Percentiles rank a stretch among this genome's conserved stretches.
phyloP scores from a whole-genome alignment of 1,140 invertebrate species.

The Caenorhabditis tropicalis region DNA sequence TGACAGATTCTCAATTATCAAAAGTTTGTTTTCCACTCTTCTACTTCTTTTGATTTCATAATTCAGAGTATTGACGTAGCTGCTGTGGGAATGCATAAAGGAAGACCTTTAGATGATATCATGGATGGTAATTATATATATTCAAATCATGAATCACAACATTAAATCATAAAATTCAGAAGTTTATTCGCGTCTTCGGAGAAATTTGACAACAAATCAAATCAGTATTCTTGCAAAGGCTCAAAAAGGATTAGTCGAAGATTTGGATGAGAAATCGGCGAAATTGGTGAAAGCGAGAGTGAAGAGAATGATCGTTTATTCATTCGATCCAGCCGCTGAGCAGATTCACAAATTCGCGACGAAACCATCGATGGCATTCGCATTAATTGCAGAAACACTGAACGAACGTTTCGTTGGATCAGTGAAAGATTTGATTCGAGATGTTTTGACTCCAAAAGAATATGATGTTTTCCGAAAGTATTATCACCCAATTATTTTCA shows the following conservation, averaged over 20 bases:
- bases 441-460: constrained; percentile 24
- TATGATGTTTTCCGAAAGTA: constrained; percentile 7
- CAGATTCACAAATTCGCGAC: constrained; percentile 18
- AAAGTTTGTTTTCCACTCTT: not conserved
- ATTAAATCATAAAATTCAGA: not conserved
- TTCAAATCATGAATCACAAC: too few relatives aligned
- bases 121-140: constrained; percentile 1
- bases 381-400: constrained; percentile 10
- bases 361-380: constrained; percentile 7
- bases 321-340: constrained; percentile 24
- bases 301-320: constrained; percentile 22
- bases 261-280: constrained; percentile 17
- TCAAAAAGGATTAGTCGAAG: not conserved
- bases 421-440: constrained; percentile 18
- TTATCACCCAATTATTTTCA: constrained; percentile 17
- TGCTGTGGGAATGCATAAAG: constrained; percentile 27
- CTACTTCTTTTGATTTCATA: not conserved
- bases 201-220: constrained; percentile 6
- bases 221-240: constrained; percentile 4
- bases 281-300: constrained; percentile 15
- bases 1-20: constrained; percentile 9
- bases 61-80: constrained; percentile 29
- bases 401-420: constrained; percentile 36
- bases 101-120: constrained; percentile 24
- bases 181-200: not conserved